Evolutionary conservation across 2,888 invertebrate species (phyloP), one percentile per base, ranked within the genome.

Genomic region (Cinara cedri): DNA sequence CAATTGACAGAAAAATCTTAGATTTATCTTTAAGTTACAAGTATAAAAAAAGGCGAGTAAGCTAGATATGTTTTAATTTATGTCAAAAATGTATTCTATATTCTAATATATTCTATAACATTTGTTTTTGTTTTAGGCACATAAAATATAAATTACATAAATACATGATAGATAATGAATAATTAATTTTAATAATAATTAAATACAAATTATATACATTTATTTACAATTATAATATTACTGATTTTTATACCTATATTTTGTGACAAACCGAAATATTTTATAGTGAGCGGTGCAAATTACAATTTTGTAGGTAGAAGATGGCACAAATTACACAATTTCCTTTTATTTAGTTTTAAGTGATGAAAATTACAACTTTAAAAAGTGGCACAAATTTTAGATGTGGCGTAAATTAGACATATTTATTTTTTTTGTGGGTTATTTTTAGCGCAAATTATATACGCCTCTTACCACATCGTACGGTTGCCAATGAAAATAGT

Each of bases 321-420:
- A 24, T 57, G 57, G 57, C 14, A 1, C 24, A 24, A 6, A 57
- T 57, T 57, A 57, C 57, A 13, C 14, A 24, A 4, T 57, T 11
- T 14, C 24, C 1, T 57, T 57, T 57, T 57, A 55, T 55, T 26
- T 26, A 57, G 24, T 57, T 57, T 26, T 57, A 24, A 24, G 2
- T 13, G 24, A 14, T 24, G 14, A 21, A 57, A 57, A 57, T 24
- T 57, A 57, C 24, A 57, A 57, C 1, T 6, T 57, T 57, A 57
- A 57, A 57, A 57, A 57, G 57, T 57, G 57, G 24, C 24, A 4
- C 57, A 24, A 57, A 57, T 57, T 55, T n/a, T n/a, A n/a, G n/a
- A n/a, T n/a, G n/a, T n/a, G n/a, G n/a, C n/a, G n/a, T n/a, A n/a
- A n/a, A n/a, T n/a, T n/a, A n/a, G n/a, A n/a, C n/a, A n/a, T n/a